Evolutionary conservation across 1,140 invertebrate genomes (phyloP).

Genomic region (Aethina tumida): DNA sequence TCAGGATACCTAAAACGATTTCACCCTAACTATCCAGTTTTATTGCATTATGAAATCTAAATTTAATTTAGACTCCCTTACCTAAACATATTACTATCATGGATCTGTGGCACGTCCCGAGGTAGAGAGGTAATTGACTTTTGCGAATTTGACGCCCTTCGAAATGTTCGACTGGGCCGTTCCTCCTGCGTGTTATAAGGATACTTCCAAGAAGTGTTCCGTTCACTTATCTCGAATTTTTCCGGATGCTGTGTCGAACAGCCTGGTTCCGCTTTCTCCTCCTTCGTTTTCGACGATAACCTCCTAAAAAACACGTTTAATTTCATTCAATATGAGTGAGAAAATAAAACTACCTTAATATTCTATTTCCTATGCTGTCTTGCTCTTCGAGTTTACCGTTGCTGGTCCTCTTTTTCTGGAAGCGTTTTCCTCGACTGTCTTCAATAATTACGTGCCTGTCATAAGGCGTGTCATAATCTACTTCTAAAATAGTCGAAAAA

Average conservation of each 20-base stretch:
- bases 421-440: slow-evolving; percentile 70
- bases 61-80: slow-evolving; percentile 3
- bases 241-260: slow-evolving; percentile 40
- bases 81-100: slow-evolving; percentile 22
- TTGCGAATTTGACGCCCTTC: slow-evolving; percentile 35
- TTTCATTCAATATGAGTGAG: slow-evolving; percentile 5
- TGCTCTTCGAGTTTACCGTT: slow-evolving; percentile 52
- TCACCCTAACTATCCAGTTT: slow-evolving; percentile 1
- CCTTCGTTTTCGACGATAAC: slow-evolving; percentile 49
- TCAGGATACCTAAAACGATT: slow-evolving; percentile 18
- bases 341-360: slow-evolving; percentile 41
- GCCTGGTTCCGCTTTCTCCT: slow-evolving; percentile 37
- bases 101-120: slow-evolving; percentile 21
- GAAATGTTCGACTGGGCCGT: slow-evolving; percentile 20
- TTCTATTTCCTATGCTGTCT: slow-evolving; percentile 41
- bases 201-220: slow-evolving; percentile 45
- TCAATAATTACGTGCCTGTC: slow-evolving; percentile 86
- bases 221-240: slow-evolving; percentile 43
- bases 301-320: slow-evolving; percentile 36
- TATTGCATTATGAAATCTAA: slow-evolving; percentile 1
- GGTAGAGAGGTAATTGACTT: slow-evolving; percentile 37
- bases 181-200: slow-evolving; percentile 31
- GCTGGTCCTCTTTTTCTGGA: slow-evolving; percentile 48
- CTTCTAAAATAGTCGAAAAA: slow-evolving; percentile 86
- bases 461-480: slow-evolving; percentile 90